Evolutionary conservation across 2,888 invertebrate genomes (phyloP), one percentile per base, ranked within the genome.

Genomic region (Nezara viridula): DNA sequence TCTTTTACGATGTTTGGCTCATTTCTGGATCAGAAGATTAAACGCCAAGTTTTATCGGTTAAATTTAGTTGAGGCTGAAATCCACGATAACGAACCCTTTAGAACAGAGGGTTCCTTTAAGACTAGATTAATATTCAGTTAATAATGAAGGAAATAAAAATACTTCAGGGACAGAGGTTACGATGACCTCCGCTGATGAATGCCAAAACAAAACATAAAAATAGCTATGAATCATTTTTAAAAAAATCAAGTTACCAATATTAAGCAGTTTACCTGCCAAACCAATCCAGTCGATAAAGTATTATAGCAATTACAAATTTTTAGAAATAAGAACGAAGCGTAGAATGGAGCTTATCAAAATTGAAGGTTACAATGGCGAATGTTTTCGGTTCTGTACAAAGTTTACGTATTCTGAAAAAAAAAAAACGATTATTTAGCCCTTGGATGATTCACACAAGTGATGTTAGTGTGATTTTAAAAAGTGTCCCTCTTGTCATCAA

Each of bases 1-100:
- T 44, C 44, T 21, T 73, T 60, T 14, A 60, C 3, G 27, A 5
- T 16, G 0, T 60, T 37, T 73, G 66, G 66, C 66, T 73, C 66
- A 37, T 73, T 37, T 73, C 66, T 73, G 66, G 9, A 73, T 73
- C 66, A 32, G 3, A 19, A 32, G 19, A 37, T 73, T 21, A 73
- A 73, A 73, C 37, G 66, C 66, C 66, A 73, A 73, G 66, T 73
- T 73, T 73, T 73, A 73, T 73, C 16, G 7, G 16, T 73, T 37
- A 37, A 73, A 73, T 19, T 73, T 73, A 73, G 66, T 73, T 73
- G 19, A 73, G 37, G 37, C 66, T 37, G 19, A 73, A 73, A 73
- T 73, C 37, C 32, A 73, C 32, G 37, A 73, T 73, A 37, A 37
- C 12, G 27, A 32, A 73, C 12, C 66, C 37, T 4, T 21, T 37